phyloP scores from a whole-genome alignment of 2,113 vertebrate species.

The Tragelaphus buxtoni region DNA sequence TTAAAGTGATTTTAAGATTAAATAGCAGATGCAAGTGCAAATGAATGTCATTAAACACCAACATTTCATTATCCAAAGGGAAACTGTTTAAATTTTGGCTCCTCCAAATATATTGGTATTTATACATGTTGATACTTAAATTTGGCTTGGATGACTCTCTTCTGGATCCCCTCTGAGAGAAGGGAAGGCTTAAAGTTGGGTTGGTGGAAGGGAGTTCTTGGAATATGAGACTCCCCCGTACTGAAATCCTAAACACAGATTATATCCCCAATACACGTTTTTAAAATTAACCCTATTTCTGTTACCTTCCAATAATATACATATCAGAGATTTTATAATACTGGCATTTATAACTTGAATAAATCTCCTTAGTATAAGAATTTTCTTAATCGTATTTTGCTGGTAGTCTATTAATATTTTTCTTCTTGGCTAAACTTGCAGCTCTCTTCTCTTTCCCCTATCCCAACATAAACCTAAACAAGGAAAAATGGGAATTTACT shows the following conservation, averaged over 20 bases:
- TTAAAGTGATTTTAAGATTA: slow-evolving; percentile 21
- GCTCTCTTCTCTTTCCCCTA: not conserved
- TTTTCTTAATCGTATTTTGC: not conserved
- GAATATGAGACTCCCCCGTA: not conserved
- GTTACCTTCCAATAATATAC: not conserved
- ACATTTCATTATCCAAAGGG: slow-evolving; percentile 5
- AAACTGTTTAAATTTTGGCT: not conserved
- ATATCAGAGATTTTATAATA: not conserved
- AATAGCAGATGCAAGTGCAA: not conserved
- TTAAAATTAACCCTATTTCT: not conserved
- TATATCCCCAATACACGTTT: not conserved
- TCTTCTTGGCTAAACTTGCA: not conserved
- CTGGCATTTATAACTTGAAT: not conserved
- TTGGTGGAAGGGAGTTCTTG: not conserved
- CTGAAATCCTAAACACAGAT: not conserved
- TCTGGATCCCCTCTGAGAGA: not conserved
- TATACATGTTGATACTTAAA: not conserved
- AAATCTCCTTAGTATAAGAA: not conserved
- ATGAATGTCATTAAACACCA: not conserved
- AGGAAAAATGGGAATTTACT: not conserved
- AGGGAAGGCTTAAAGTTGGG: slow-evolving; percentile 12
- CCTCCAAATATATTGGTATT: slow-evolving; percentile 7
- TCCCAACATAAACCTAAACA: not conserved
- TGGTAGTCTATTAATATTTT: not conserved
- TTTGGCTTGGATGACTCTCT: not conserved